These are phyloP conservation scores for Corbicula japonica DNA, from an alignment of 2,888 invertebrate genomes.

Conservation along the genomic window DNA sequence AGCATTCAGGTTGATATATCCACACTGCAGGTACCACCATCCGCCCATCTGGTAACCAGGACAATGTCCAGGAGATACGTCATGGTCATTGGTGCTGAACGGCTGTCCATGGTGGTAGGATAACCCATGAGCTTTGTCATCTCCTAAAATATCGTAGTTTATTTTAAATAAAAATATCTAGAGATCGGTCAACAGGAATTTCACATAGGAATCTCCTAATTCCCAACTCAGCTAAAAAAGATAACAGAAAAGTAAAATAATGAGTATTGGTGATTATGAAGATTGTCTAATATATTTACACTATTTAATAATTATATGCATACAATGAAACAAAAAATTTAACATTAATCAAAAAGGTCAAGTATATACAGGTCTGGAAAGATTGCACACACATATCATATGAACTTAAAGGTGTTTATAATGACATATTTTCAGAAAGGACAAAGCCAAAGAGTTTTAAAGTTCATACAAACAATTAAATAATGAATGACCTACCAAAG, in stretches of 20 bases:
- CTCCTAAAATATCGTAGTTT: too few relatives aligned
- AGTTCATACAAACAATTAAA: background rate
- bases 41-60: slow-evolving; percentile 1
- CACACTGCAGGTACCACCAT: slow-evolving; percentile 11
- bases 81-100: slow-evolving; percentile 13
- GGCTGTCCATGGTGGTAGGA: slow-evolving; percentile 6
- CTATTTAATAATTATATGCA: background rate
- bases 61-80: slow-evolving; percentile 9
- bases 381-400: too few relatives aligned
- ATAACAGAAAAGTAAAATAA: too few relatives aligned
- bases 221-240: too few relatives aligned
- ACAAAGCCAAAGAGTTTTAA: background rate
- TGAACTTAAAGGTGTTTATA: background rate
- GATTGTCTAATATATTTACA: background rate
- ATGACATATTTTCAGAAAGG: background rate
- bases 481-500: too few relatives aligned
- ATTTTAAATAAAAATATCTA: too few relatives aligned
- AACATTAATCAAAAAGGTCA: too few relatives aligned
- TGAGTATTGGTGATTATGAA: background rate
- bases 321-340: background rate
- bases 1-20: slow-evolving; percentile 14
- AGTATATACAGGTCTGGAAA: too few relatives aligned
- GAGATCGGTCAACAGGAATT: too few relatives aligned
- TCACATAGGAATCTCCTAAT: too few relatives aligned
- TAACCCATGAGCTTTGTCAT: slow-evolving; percentile 2